These are phyloP conservation scores for Anthopleura xanthogrammica DNA, from an alignment of 92 coral and sea anemone species.

Conservation along the genomic window DNA sequence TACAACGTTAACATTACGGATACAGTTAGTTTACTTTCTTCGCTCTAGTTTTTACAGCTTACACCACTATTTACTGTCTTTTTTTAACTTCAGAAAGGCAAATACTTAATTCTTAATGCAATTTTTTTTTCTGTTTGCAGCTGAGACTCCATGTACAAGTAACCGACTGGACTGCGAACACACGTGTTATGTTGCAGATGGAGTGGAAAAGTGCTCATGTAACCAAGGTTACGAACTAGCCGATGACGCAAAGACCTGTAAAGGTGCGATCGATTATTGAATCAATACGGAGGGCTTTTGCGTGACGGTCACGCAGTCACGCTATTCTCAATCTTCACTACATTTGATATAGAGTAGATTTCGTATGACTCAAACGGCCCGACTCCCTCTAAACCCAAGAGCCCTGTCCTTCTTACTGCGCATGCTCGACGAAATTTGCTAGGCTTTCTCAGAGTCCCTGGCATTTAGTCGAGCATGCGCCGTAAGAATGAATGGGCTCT, in stretches of 20 bases:
- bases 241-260: conserved; percentile 37
- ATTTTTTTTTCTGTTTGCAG: not conserved
- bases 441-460: too few species aligned
- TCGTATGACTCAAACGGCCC: too few species aligned
- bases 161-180: conserved; percentile 14
- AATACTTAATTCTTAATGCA: not conserved
- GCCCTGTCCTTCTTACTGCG: not conserved
- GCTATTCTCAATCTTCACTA: too few species aligned
- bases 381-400: too few species aligned
- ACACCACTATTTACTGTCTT: not conserved
- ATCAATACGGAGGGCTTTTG: too few species aligned
- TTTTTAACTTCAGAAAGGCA: not conserved
- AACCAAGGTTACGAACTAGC: conserved; percentile 40
- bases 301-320: too few species aligned
- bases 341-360: too few species aligned
- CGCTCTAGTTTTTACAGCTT: too few species aligned
- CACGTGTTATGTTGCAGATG: conserved; percentile 17
- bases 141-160: conserved; percentile 23
- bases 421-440: not conserved
- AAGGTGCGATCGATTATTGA: conserved; percentile 18
- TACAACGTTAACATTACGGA: too few species aligned
- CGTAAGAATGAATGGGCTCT: too few species aligned
- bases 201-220: conserved; percentile 31
- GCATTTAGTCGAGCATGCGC: too few species aligned
- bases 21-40: too few species aligned